A percentile compares a stretch with the other conserved stretches of the same genome.
Evolutionary conservation across 2,113 vertebrate species (phyloP).

Genomic region (Erinaceus europaeus): DNA sequence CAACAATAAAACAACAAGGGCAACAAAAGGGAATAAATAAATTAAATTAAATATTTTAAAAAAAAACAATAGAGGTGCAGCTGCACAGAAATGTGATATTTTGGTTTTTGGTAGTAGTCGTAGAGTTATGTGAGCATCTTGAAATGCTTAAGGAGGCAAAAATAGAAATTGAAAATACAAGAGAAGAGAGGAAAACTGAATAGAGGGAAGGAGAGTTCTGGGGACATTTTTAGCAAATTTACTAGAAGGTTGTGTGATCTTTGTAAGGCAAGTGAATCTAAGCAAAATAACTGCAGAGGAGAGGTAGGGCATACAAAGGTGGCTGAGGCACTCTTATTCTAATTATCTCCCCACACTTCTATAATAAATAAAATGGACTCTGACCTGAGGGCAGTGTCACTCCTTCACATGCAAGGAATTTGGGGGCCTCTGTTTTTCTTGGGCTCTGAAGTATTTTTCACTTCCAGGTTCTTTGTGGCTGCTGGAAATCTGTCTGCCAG

Average conservation of each 20-base stretch:
- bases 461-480: slow-evolving; percentile 56
- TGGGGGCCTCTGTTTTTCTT: slow-evolving; percentile 29
- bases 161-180: background rate
- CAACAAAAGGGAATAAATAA: no score
- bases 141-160: background rate
- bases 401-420: background rate
- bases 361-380: slow-evolving; percentile 7
- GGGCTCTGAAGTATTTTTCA: slow-evolving; percentile 40
- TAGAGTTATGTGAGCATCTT: background rate
- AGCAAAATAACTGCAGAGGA: background rate
- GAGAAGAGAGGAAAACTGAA: background rate
- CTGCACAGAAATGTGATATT: background rate
- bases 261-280: background rate
- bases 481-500: slow-evolving; percentile 40
- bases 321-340: background rate
- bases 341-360: background rate
- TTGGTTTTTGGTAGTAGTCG: background rate
- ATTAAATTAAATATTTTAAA: no score
- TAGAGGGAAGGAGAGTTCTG: background rate
- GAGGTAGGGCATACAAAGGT: background rate
- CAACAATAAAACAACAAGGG: no score
- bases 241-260: background rate
- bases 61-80: background rate
- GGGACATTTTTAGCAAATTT: background rate
- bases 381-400: background rate